Evolutionary conservation across 2,888 invertebrate species (phyloP).

Genomic region (Apodemia zela): DNA sequence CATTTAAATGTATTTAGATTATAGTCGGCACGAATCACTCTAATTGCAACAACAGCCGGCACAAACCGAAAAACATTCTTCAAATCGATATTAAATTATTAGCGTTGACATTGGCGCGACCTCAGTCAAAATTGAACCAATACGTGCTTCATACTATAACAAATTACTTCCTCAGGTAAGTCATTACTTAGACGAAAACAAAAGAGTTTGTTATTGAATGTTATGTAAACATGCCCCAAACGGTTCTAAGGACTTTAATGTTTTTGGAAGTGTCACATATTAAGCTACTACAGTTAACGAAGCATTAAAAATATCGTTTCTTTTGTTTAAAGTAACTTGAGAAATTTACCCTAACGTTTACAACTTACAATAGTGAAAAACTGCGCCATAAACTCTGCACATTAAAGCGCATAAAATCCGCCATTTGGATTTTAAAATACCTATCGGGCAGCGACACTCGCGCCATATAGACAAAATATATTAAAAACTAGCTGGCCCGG

Average conservation of each 20-base stretch:
- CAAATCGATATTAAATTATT: conserved; percentile 39
- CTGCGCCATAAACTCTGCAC: too few species aligned
- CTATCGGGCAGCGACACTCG: too few species aligned
- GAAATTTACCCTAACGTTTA: too few species aligned
- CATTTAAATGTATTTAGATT: background rate
- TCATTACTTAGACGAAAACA: conserved; percentile 47
- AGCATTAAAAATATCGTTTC: too few species aligned
- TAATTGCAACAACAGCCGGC: background rate
- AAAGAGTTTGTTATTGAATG: conserved; percentile 39
- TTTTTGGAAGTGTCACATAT: conserved; percentile 6
- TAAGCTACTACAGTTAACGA: too few species aligned
- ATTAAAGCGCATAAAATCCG: too few species aligned
- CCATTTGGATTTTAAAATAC: too few species aligned
- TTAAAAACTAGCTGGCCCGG: too few species aligned
- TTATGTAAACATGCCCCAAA: conserved; percentile 17
- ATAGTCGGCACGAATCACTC: background rate
- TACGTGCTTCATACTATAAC: conserved; percentile 66
- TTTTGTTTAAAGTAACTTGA: too few species aligned
- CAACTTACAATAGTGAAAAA: too few species aligned
- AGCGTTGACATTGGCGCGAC: conserved; percentile 61
- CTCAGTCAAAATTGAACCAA: conserved; percentile 52
- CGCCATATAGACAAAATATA: too few species aligned
- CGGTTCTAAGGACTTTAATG: conserved; percentile 16
- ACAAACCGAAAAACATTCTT: conserved; percentile 7
- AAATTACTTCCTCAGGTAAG: conserved; percentile 68